A percentile compares a stretch with the other conserved stretches of the same genome.
Evolutionary conservation across 2,888 invertebrate genomes (phyloP).

Genomic region (Melolontha melolontha): DNA sequence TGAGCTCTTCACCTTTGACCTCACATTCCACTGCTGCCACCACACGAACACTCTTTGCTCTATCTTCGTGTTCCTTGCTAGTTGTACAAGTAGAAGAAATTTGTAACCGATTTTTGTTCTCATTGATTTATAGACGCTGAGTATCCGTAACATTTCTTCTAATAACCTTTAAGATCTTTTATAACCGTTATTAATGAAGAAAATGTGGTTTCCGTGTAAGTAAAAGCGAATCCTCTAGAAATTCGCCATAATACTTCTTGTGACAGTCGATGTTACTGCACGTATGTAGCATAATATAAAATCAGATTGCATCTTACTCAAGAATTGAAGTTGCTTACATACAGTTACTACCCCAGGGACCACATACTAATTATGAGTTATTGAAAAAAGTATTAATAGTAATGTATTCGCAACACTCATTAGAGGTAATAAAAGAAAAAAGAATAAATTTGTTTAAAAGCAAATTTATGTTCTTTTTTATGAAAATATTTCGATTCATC

Average conservation of each 20-base stretch:
- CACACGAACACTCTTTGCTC: conserved; percentile 57
- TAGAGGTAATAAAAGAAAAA: no score
- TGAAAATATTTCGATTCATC: no score
- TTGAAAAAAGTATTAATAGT: no score
- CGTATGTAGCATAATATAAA: conserved; percentile 14
- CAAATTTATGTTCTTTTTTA: no score
- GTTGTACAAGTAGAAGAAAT: conserved; percentile 49
- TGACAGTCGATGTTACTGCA: conserved; percentile 3
- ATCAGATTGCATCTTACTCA: conserved; percentile 18
- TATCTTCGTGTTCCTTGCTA: conserved; percentile 46
- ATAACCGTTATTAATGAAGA: conserved; percentile 34
- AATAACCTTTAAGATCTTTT: conserved; percentile 37
- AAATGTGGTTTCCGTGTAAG: conserved; percentile 32
- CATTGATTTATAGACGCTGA: conserved; percentile 37
- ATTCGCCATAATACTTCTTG: conserved; percentile 17
- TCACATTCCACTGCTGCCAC: conserved; percentile 64
- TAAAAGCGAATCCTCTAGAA: conserved; percentile 30
- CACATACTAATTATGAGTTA: no score
- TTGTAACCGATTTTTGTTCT: conserved; percentile 45
- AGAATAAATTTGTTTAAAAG: no score
- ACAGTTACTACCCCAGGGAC: neutral
- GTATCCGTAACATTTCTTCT: conserved; percentile 39
- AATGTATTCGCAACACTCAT: no score
- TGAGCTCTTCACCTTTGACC: conserved; percentile 65
- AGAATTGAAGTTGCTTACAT: conserved; percentile 3